These are phyloP conservation scores for Melanophora roralis DNA, from an alignment of 2,888 invertebrate genomes.

Conservation along the genomic window DNA sequence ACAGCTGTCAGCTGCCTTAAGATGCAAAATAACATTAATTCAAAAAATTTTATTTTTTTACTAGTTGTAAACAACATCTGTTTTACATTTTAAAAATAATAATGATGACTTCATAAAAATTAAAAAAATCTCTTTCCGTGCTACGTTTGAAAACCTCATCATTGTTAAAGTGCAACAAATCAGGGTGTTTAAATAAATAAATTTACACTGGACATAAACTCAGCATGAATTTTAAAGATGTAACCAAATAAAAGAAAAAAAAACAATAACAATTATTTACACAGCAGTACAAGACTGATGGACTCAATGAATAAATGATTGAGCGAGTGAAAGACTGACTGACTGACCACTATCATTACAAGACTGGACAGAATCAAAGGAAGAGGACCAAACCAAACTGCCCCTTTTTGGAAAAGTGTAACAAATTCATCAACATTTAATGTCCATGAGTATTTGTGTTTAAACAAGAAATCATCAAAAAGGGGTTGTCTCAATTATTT, in stretches of 20 bases:
- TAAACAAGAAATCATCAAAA: constrained; percentile 6
- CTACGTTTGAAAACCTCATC: not conserved
- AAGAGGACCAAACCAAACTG: no score
- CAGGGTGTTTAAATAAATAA: not conserved
- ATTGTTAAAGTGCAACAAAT: constrained; percentile 8
- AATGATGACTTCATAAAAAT: not conserved
- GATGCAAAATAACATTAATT: no score
- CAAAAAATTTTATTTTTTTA: no score
- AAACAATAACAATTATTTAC: constrained; percentile 38
- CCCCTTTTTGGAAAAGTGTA: no score
- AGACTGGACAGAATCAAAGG: not conserved
- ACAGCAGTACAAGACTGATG: not conserved
- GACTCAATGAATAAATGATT: not conserved
- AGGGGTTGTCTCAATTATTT: constrained; percentile 41
- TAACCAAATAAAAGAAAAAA: not conserved
- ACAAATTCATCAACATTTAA: constrained; percentile 34
- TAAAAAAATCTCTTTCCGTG: not conserved
- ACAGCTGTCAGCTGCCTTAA: no score
- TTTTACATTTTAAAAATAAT: no score
- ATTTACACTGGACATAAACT: not conserved
- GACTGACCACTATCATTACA: constrained; percentile 46
- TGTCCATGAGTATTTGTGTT: constrained; percentile 14
- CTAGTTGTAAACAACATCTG: no score
- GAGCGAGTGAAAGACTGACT: not conserved
- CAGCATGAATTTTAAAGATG: constrained; percentile 28